Evolutionary conservation across 1,140 invertebrate genomes (phyloP), one percentile per base, ranked within the genome.

Genomic region (Bombus sylvicola): DNA sequence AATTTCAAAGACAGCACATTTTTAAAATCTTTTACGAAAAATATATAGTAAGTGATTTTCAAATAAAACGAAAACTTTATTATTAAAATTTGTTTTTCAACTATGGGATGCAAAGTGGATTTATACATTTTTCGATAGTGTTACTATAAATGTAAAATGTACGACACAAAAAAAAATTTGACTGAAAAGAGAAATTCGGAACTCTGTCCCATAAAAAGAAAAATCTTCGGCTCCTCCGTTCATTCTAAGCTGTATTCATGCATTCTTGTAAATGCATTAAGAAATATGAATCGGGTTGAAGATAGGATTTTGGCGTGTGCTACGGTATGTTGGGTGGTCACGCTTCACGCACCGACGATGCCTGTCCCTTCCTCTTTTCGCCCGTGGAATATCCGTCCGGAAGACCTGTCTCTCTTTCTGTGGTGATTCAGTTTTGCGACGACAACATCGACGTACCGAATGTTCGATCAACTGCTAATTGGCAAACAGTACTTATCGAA

Each of bases 331-430:
- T 92, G 90, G 91, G 86, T 90, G 88, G 94, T 95, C 91, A 95
- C 92, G 95, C 94, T 95, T 95, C 92, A 95, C 91, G 95, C 95
- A 92, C 92, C 88, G 94, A 81, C 90, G 94, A 92, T 92, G 94
- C 94, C 94, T 93, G 94, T 95, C 94, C 94, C 95, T 94, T 94
- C 92, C 92, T 93, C 93, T 93, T 92, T 91, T 94, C 86, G 85
- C 90, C 86, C 85, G 82, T 90, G 90, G 90, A 91, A 91, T 90
- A 92, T 88, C 89, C 91, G 88, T 90, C 89, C 90, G 87, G 90
- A 93, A 93, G 91, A 93, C 81, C 88, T 92, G 92, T 90, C 89
- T 92, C 77, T 91, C 85, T 89, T 79, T 85, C 81, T 72, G 78
- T 84, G 75, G 85, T 83, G 89, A 93, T 92, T 94, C 92, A 94